Base-by-base conservation (phyloP, 2,888 invertebrate genomes). In the Ophion ventricosus region DNA sequence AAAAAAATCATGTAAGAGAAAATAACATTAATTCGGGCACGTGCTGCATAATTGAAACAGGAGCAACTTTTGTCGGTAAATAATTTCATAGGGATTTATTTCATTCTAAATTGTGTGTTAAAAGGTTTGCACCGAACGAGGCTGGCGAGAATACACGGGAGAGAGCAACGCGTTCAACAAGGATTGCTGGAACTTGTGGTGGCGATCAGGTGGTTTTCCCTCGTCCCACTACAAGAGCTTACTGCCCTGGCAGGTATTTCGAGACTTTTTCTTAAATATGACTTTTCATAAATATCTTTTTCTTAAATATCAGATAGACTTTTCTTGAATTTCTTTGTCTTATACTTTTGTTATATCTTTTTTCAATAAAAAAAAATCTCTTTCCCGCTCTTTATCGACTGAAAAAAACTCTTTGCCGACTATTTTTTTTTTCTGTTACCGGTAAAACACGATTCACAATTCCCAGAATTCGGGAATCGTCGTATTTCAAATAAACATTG, bases 181-280 rank as follows among this genome's bases (percentile, higher is more conserved):
- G 86, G 96, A 96, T 86, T 95, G 95, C 83, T 98, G 97, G 97
- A 97, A 97, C 90, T 94, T 97, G 2, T 97, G 97, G 97, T 98
- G 97, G 97, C 94, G 96, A 88, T 96, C 96, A 2, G 95, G 96
- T 20, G 96, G 97, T n/a, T 97, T 97, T 91, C 95, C 97, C 1
- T 93, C 95, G 23, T 94, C 95, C 0, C 95, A 96, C 90, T 96
- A 96, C 90, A 96, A 95, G 90, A 94, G 95, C 78, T 94, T 97
- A 69, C 95, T 95, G 77, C 95, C 95, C 84, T 96, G 96, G 96
- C 97, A 97, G 95, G 96, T 95, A 90, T 14, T 29, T 29, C 59
- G 26, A 61, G 23, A 61, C 29, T 59, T 7, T 63, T 26, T 26
- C 20, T 35, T n/a, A 17, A 20, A 11, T n/a, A 66, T 54, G 20